phyloP scores from a whole-genome alignment of 2,888 invertebrate species.

The Tyria jacobaeae region DNA sequence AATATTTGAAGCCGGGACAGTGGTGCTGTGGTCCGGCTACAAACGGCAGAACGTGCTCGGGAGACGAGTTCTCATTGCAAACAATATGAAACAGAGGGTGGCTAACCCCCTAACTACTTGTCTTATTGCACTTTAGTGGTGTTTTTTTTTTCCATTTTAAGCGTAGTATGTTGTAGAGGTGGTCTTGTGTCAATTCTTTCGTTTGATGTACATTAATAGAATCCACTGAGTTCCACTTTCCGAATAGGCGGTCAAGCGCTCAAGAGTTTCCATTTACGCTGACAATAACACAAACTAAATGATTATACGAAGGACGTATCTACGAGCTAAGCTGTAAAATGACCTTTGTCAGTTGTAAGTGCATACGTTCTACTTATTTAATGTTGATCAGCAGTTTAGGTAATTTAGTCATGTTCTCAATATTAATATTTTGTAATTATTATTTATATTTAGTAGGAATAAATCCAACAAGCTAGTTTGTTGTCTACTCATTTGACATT shows the following conservation, averaged over 20 bases:
- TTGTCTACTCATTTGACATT: no score
- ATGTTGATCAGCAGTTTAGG: no score
- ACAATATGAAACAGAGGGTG: neutral
- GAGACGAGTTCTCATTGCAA: neutral
- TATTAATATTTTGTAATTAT: no score
- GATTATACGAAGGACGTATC: no score
- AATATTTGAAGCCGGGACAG: neutral
- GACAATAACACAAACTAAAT: no score
- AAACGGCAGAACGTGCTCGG: neutral
- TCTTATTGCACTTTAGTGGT: neutral
- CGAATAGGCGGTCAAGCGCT: neutral
- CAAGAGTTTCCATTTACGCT: neutral
- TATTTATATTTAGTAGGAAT: no score
- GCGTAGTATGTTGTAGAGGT: neutral
- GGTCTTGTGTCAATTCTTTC: neutral
- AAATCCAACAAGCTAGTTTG: no score
- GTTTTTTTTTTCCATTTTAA: neutral
- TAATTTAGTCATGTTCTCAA: no score
- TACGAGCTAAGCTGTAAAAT: no score
- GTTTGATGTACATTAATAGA: slow-evolving; percentile 2
- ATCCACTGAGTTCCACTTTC: neutral
- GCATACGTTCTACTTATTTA: no score
- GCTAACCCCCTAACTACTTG: neutral
- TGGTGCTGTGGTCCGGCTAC: neutral
- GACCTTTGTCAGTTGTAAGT: no score